These are phyloP conservation scores for Myocastor coypus DNA, from an alignment of 2,113 vertebrate genomes.

Conservation along the genomic window DNA sequence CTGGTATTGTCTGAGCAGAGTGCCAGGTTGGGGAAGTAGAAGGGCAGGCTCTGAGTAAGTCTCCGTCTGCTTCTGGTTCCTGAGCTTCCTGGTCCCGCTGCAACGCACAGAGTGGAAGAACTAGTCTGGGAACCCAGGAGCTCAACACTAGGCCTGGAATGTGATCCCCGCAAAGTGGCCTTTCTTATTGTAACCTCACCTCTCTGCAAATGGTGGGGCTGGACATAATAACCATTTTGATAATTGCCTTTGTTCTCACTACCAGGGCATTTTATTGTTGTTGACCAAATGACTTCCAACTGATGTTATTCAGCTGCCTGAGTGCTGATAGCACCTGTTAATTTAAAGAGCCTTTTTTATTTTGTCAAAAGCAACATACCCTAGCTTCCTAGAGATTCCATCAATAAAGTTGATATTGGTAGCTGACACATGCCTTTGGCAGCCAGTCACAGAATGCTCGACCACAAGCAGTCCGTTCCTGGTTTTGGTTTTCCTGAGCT, in stretches of 20 bases:
- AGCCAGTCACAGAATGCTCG: neutral
- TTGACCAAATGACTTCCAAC: neutral
- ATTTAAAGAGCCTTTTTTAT: neutral
- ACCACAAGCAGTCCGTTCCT: neutral
- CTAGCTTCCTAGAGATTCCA: neutral
- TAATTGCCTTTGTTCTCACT: neutral
- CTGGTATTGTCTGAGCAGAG: neutral
- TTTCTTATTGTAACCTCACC: neutral
- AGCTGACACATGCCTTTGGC: neutral
- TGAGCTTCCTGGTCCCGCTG: neutral
- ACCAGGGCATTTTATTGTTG: neutral
- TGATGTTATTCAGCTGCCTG: neutral
- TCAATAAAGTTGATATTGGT: neutral
- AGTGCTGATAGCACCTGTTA: neutral
- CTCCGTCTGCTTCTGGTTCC: neutral
- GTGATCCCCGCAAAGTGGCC: neutral
- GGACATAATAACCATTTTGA: neutral
- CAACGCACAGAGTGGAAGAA: neutral
- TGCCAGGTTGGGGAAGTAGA: neutral
- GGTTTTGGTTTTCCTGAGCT: constrained; percentile 2
- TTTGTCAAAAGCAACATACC: neutral
- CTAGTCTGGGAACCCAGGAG: neutral
- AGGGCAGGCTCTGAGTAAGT: neutral
- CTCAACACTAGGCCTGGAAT: neutral
- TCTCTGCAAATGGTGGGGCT: neutral